These are phyloP conservation scores for Pterostichus madidus DNA, from an alignment of 2,888 invertebrate species.

Conservation along the genomic window DNA sequence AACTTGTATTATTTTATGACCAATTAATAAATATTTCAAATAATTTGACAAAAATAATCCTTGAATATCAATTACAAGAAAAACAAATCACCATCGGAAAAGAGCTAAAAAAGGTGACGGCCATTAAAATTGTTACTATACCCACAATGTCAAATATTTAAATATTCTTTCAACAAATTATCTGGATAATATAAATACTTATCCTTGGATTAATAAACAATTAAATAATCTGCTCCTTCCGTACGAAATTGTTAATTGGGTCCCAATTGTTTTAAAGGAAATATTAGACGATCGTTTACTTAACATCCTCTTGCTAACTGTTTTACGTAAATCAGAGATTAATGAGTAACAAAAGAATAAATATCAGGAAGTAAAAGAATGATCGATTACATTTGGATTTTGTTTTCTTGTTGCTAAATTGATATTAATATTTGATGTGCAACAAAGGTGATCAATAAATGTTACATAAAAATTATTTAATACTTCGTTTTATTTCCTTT, in stretches of 20 bases:
- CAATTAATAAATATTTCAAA: too few species aligned
- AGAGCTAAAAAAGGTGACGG: too few species aligned
- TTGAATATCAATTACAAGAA: too few species aligned
- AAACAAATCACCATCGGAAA: too few species aligned
- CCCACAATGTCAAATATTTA: too few species aligned
- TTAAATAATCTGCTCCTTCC: not conserved
- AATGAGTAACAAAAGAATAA: not conserved
- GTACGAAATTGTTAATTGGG: slow-evolving; percentile 52
- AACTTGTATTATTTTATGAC: too few species aligned
- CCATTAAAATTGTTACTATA: too few species aligned
- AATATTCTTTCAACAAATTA: too few species aligned
- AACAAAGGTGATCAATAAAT: not conserved
- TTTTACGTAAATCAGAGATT: slow-evolving; percentile 38
- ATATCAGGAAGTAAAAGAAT: slow-evolving; percentile 16
- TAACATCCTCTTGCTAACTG: slow-evolving; percentile 47
- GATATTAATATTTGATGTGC: not conserved
- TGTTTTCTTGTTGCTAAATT: not conserved
- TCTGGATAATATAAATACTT: too few species aligned
- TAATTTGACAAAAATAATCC: too few species aligned
- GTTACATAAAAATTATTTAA: not conserved
- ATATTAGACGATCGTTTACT: slow-evolving; percentile 53
- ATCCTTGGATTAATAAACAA: too few species aligned
- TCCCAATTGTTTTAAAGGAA: slow-evolving; percentile 30
- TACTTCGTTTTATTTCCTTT: not conserved
- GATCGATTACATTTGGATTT: not conserved